Evolutionary conservation across 1,140 invertebrate species (phyloP).

Genomic region (Camponotus floridanus): DNA sequence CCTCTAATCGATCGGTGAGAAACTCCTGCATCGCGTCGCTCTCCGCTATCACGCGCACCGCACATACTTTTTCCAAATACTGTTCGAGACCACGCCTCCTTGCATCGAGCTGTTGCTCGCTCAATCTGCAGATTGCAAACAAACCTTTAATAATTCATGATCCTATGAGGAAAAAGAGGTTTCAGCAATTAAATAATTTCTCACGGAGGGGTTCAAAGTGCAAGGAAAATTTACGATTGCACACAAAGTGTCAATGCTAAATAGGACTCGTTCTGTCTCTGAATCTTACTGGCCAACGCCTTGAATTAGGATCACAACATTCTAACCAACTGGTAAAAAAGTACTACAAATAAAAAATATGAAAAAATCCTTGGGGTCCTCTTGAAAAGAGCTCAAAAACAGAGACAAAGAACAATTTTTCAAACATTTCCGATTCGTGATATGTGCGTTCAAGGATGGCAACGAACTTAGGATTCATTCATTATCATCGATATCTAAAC

Average conservation of each 20-base stretch:
- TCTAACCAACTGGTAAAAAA: too few relatives aligned
- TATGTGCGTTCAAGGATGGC: too few relatives aligned
- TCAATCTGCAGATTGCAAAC: constrained; percentile 86
- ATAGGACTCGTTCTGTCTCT: background rate
- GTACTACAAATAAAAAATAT: too few relatives aligned
- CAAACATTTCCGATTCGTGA: too few relatives aligned
- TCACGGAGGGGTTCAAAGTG: too few relatives aligned
- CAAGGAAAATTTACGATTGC: background rate
- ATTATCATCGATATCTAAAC: background rate
- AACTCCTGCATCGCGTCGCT: constrained; percentile 99
- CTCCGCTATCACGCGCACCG: constrained; percentile 98
- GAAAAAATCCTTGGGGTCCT: too few relatives aligned
- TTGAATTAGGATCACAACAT: too few relatives aligned
- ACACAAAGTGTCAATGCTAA: background rate
- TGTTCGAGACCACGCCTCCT: constrained; percentile 97
- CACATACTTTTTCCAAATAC: constrained; percentile 99
- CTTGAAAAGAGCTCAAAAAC: too few relatives aligned
- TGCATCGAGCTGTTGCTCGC: constrained; percentile 98
- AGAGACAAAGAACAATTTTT: too few relatives aligned
- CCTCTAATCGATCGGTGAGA: constrained; percentile 93
- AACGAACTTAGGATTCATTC: too few relatives aligned
- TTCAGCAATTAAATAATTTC: background rate
- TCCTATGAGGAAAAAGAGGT: too few relatives aligned
- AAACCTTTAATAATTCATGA: background rate
- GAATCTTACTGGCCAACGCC: too few relatives aligned